These are phyloP conservation scores for Sinocyclocheilus rhinocerous DNA, from an alignment of 2,113 vertebrate species.

Conservation along the genomic window DNA sequence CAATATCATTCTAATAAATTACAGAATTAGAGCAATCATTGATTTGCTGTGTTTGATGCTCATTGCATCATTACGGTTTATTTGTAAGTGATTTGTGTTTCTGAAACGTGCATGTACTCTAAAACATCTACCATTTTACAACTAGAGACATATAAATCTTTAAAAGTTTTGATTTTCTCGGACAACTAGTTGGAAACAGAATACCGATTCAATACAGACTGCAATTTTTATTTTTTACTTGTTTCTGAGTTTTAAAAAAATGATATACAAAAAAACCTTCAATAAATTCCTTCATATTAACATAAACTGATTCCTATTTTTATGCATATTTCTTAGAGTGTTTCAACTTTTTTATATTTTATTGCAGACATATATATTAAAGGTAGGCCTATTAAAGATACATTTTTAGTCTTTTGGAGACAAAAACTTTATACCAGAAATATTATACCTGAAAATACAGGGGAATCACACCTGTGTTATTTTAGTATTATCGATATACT, in stretches of 20 bases:
- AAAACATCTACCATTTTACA: background rate
- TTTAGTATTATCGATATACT: no score
- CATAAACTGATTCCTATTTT: background rate
- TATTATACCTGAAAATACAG: no score
- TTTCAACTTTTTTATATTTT: no score
- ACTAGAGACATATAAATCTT: background rate
- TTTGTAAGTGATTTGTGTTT: background rate
- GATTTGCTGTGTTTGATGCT: background rate
- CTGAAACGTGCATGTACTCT: background rate
- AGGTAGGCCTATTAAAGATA: no score
- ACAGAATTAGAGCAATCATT: constrained; percentile 14
- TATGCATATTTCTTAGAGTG: no score
- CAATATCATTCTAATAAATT: constrained; percentile 30
- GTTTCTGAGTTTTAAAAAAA: background rate
- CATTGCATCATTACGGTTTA: constrained; percentile 17
- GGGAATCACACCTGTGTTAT: no score
- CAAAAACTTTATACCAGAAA: no score
- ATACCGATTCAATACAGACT: background rate
- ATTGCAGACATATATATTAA: no score
- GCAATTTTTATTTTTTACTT: background rate
- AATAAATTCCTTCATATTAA: background rate
- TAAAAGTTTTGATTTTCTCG: background rate
- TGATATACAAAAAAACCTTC: background rate
- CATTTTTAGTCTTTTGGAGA: no score
- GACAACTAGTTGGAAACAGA: background rate